These are phyloP conservation scores for Caenorhabditis uteleia DNA, from an alignment of 2,888 invertebrate species.

Conservation along the genomic window DNA sequence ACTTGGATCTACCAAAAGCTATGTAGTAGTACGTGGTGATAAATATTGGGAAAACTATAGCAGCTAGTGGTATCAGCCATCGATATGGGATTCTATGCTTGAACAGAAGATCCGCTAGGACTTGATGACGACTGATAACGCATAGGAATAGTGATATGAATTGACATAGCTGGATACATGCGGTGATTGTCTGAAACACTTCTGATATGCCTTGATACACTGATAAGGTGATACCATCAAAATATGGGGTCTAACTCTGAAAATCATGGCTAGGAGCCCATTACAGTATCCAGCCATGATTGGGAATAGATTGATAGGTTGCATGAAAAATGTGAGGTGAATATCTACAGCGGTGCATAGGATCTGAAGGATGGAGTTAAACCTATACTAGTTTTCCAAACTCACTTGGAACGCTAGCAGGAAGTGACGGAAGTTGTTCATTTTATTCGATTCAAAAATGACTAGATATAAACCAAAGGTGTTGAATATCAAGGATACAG, in stretches of 20 bases:
- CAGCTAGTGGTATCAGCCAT: no score
- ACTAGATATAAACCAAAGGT: conserved; percentile 4
- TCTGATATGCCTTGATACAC: background rate
- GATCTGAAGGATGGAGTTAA: conserved; percentile 5
- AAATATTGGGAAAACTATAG: no score
- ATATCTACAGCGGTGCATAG: conserved; percentile 3
- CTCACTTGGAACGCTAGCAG: conserved; percentile 11
- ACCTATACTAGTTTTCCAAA: background rate
- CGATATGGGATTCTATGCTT: no score
- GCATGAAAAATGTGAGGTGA: conserved; percentile 7
- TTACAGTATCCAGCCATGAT: conserved; percentile 8
- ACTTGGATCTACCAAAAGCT: no score
- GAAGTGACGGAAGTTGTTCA: conserved; percentile 7
- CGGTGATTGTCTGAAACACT: conserved; percentile 9
- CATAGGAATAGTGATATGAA: no score
- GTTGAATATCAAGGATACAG: conserved; percentile 5
- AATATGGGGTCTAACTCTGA: background rate
- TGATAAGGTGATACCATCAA: background rate
- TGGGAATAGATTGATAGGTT: conserved; percentile 12
- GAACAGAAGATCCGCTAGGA: no score
- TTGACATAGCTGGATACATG: no score
- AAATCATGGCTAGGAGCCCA: background rate
- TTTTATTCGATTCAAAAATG: conserved; percentile 4
- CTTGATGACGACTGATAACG: no score
- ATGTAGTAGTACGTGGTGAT: no score